phyloP scores from a whole-genome alignment of 2,797 vertebrate genomes.

The Nyctibius grandis region DNA sequence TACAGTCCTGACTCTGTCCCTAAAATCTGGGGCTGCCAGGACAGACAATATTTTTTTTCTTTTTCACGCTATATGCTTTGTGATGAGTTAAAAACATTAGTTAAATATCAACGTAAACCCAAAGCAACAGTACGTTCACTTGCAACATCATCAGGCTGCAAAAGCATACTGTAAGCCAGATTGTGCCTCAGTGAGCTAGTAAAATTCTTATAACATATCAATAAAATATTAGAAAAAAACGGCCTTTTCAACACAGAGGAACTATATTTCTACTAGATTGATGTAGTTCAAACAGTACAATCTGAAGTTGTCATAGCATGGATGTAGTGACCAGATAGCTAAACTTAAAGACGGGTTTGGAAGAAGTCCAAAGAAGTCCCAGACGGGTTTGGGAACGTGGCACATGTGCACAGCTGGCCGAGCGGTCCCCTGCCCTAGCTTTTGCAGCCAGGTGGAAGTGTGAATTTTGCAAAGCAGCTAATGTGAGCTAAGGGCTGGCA shows the following conservation, averaged over 20 bases:
- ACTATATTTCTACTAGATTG: background rate
- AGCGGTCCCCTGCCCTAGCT: background rate
- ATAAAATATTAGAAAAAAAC: background rate
- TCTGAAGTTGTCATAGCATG: background rate
- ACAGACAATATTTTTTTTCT: background rate
- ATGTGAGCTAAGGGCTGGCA: background rate
- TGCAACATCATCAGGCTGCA: background rate
- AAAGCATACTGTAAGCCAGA: background rate
- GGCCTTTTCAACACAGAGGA: background rate
- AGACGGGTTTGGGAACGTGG: fast-evolving
- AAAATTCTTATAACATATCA: background rate
- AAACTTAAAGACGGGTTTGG: background rate
- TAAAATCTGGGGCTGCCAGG: background rate
- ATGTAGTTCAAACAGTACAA: background rate
- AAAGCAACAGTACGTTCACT: background rate
- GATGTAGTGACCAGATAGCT: background rate
- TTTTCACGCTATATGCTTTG: background rate
- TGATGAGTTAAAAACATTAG: background rate
- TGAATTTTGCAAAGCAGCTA: background rate
- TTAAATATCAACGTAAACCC: background rate
- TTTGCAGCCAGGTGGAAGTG: background rate
- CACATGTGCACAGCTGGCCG: fast-evolving
- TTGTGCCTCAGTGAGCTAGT: background rate
- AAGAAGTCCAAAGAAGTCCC: too few relatives aligned
- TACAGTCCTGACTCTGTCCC: background rate